Percentiles rank a stretch among this genome's conserved stretches.
Evolutionary conservation across 2,113 vertebrate species (phyloP).

Genomic region (Alethe castanea): DNA sequence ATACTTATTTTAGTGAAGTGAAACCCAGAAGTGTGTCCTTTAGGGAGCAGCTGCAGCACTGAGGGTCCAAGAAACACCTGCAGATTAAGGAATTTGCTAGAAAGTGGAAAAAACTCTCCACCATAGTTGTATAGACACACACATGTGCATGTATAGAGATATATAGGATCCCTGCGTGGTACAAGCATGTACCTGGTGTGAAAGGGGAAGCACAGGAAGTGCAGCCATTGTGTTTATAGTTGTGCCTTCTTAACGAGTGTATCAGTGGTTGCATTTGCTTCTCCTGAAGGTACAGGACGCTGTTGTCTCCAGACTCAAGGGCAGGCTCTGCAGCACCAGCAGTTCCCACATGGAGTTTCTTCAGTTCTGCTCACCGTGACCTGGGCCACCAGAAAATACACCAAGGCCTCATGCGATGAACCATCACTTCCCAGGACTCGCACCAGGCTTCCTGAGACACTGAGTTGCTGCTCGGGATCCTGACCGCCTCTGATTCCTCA

Average conservation of each 20-base stretch:
- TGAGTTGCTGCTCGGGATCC: not conserved
- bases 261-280: not conserved
- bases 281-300: not conserved
- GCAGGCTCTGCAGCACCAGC: not conserved
- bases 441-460: rapidly evolving
- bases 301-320: rapidly evolving
- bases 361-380: rapidly evolving
- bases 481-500: not conserved
- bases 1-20: not conserved
- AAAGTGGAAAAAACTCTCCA: not conserved
- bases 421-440: rapidly evolving
- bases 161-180: not conserved
- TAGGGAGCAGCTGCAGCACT: not conserved
- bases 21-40: not conserved
- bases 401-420: rapidly evolving
- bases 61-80: not conserved
- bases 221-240: not conserved
- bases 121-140: not conserved
- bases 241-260: not conserved
- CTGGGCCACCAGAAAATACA: not conserved
- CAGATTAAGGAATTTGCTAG: not conserved
- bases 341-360: not conserved
- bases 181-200: not conserved
- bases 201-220: not conserved
- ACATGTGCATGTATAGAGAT: too few relatives aligned